Base-by-base conservation (phyloP, 2,888 invertebrate species). In the Eucera pruinosa region DNA sequence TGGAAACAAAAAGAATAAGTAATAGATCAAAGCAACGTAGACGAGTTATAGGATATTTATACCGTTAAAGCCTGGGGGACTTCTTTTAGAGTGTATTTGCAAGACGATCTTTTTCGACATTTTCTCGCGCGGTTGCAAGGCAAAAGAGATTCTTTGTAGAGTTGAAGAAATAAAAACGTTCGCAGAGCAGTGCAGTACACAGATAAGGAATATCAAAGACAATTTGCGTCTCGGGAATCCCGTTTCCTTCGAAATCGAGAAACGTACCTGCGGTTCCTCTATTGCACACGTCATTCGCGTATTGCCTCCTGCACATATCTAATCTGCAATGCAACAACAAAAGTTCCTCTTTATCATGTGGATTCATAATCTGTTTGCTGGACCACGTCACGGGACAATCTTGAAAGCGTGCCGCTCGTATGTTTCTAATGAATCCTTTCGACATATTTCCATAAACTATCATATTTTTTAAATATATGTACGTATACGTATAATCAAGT, bases 241-340 rank as follows among this genome's bases (percentile, higher is more conserved):
- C 33, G 58, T 71, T 50, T 36, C 27, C 9, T 67, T 66, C 76
- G 80, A 78, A 80, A 80, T 67, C 81, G 86, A 87, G 87, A 91
- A 91, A 92, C 94, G 95, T 97, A 98, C 98, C 98, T 97, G 98
- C 98, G 90, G 98, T 98, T 95, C 98, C 98, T 95, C 98, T 96
- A 96, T 98, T 98, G 96, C 98, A 98, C 94, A 96, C 96, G 94
- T 97, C 97, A 95, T 96, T 96, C 93, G 97, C 96, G 95, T 96
- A 96, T 94, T 97, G 96, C 95, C 98, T 96, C 94, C 98, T 96
- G 96, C 98, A 98, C 98, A 98, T 98, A 96, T 98, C 98, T 96
- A 98, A 97, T 97, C 98, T 98, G 97, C 93, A 97, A 97, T 92
- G 94, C 92, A 94, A 93, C 93, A 95, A 94, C 91, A 93, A 93